Base-by-base conservation (phyloP, 2,888 invertebrate species). In the Melanargia galathea region DNA sequence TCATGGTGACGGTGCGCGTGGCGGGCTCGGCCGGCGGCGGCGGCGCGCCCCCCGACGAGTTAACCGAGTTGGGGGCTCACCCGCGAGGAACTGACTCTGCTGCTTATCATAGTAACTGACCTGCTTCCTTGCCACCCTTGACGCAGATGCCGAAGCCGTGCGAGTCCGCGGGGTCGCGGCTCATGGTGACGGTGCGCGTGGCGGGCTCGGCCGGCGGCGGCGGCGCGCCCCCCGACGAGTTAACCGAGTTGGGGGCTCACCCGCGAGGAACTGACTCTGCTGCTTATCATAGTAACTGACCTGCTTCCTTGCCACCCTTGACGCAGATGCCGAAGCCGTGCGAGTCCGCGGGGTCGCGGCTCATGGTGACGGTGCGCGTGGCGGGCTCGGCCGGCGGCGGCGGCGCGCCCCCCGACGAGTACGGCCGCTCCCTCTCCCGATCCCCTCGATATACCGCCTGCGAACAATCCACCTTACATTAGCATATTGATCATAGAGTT, bases 141-240 rank as follows among this genome's bases (percentile, higher is more conserved):
- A 97, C 97, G 92, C 97, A 97, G 80, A 97, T 97, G 68, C 97
- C 97, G 89, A 97, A 97, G 66, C 97, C 97, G 82, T 96, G 97
- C 51, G 94, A 93, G 73, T 94, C 94, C 80, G 96, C 96, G 67
- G 95, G 94, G 81, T 96, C 96, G 70, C 96, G 92, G 75, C 95
- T 94, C 96, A 97, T 97, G 84, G 95, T 96, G 80, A 97, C 95
- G 67, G 96, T 97, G 76, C 96, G 92, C 73, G 96, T 96, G 75
- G 95, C 92, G 75, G 96, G 93, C 86, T 96, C 96, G 92, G 87
- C 93, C 93, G 83, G 92, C 94, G 91, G 92, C 93, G 92, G 93
- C 83, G 92, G 92, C 90, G 87, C 93, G 75, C 88, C 92, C 61
- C 85, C 91, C 74, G 87, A 93, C 18, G 8, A 18, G 43, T 43